Conservation (phyloP, 2,888 invertebrate genomes). For the Corbicula japonica region DNA sequence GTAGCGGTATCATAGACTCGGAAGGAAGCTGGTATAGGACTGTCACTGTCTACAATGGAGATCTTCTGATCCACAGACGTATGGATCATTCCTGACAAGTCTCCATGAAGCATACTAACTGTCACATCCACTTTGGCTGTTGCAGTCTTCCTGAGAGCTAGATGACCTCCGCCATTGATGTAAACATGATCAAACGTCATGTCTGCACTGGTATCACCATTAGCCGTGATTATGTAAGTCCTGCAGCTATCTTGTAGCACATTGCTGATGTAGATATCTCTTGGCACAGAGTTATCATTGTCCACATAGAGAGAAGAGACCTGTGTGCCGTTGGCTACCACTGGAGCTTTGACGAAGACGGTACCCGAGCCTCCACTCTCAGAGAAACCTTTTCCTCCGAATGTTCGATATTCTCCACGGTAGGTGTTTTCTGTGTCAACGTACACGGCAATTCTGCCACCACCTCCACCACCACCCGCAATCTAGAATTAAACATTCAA, state of each 20-base stretch:
- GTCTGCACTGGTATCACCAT: slow-evolving; percentile 41
- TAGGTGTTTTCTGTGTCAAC: slow-evolving; percentile 60
- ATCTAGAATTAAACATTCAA: slow-evolving; percentile 34
- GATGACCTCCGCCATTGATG: slow-evolving; percentile 71
- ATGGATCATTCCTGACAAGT: slow-evolving; percentile 76
- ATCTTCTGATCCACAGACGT: slow-evolving; percentile 67
- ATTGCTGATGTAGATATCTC: slow-evolving; percentile 63
- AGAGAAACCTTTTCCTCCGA: slow-evolving; percentile 72
- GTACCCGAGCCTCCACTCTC: slow-evolving; percentile 79
- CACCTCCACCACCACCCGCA: slow-evolving; percentile 78
- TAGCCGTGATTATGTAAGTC: slow-evolving; percentile 67
- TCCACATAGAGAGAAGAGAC: slow-evolving; percentile 69
- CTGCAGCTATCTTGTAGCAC: slow-evolving; percentile 68
- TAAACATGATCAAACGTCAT: slow-evolving; percentile 69
- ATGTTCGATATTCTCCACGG: slow-evolving; percentile 69
- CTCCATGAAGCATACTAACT: slow-evolving; percentile 73
- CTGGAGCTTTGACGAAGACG: slow-evolving; percentile 65
- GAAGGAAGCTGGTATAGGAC: slow-evolving; percentile 76
- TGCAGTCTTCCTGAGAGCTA: slow-evolving; percentile 64
- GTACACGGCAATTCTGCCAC: slow-evolving; percentile 76
- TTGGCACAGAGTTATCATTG: slow-evolving; percentile 71
- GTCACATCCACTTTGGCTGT: slow-evolving; percentile 48
- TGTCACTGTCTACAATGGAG: slow-evolving; percentile 64
- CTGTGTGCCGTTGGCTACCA: slow-evolving; percentile 19
- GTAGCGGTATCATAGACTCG: slow-evolving; percentile 69